These are phyloP conservation scores for Leucosticte australis DNA, from an alignment of 2,113 vertebrate species.

Conservation along the genomic window DNA sequence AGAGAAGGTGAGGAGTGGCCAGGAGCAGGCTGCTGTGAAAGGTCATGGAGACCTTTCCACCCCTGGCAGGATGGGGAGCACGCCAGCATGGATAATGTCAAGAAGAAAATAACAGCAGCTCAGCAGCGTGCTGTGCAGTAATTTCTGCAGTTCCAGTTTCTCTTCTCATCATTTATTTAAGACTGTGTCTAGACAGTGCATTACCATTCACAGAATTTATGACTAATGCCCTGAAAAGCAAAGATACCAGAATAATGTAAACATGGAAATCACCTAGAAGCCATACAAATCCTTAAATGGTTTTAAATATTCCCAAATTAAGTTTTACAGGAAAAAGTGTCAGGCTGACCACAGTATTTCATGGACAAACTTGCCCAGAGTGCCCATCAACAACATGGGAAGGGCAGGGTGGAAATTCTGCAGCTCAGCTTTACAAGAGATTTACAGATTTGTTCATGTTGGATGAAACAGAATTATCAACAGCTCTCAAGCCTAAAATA, in stretches of 20 bases:
- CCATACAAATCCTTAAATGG: background rate
- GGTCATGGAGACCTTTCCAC: background rate
- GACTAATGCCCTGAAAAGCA: constrained; percentile 49
- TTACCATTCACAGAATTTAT: constrained; percentile 59
- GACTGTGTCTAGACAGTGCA: constrained; percentile 63
- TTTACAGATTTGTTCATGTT: background rate
- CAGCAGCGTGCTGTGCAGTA: background rate
- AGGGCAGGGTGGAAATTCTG: background rate
- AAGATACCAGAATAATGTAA: constrained; percentile 29
- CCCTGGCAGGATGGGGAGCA: background rate
- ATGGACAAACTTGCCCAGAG: background rate
- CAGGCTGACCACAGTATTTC: background rate
- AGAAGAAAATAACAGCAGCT: background rate
- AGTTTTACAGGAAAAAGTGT: constrained; percentile 3
- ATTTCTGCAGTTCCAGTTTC: constrained; percentile 41
- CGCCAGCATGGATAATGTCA: background rate
- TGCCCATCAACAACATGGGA: background rate
- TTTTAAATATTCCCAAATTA: background rate
- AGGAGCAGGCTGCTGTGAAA: background rate
- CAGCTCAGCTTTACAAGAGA: background rate
- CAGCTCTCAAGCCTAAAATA: background rate
- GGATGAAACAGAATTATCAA: background rate
- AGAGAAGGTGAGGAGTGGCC: background rate
- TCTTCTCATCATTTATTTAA: constrained; percentile 70
- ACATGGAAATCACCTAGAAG: constrained; percentile 40